phyloP scores from a whole-genome alignment of 2,797 vertebrate genomes.

The Halcyon badia region DNA sequence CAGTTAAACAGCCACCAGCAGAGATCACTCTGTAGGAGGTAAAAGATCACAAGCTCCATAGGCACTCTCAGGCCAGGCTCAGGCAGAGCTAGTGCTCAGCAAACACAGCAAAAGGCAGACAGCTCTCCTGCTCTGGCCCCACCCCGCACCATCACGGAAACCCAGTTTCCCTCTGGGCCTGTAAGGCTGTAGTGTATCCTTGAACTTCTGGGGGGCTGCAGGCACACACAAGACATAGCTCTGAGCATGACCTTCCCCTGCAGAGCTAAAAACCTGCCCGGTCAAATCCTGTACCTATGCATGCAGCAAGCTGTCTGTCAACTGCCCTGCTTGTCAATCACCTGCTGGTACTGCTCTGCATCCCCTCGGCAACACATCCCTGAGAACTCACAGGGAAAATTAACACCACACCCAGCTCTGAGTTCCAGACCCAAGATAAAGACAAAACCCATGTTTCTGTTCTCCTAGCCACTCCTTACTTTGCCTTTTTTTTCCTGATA shows the following conservation, averaged over 20 bases:
- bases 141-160: background rate
- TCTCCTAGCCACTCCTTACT: background rate
- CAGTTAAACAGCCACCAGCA: background rate
- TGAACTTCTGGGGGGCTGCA: background rate
- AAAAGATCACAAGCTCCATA: background rate
- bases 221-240: background rate
- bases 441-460: background rate
- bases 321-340: accelerated
- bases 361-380: background rate
- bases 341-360: background rate
- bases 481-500: background rate
- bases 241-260: background rate
- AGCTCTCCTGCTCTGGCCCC: background rate
- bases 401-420: background rate
- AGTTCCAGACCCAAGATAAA: background rate
- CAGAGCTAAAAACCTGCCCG: background rate
- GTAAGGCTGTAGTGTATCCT: background rate
- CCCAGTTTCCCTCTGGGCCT: background rate
- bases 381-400: background rate
- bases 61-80: background rate
- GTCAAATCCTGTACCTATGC: background rate
- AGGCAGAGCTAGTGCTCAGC: background rate
- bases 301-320: background rate
- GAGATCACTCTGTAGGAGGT: background rate
- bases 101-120: background rate